Evolutionary conservation across 2,888 invertebrate species (phyloP).

Genomic region (Acleris sparsana): DNA sequence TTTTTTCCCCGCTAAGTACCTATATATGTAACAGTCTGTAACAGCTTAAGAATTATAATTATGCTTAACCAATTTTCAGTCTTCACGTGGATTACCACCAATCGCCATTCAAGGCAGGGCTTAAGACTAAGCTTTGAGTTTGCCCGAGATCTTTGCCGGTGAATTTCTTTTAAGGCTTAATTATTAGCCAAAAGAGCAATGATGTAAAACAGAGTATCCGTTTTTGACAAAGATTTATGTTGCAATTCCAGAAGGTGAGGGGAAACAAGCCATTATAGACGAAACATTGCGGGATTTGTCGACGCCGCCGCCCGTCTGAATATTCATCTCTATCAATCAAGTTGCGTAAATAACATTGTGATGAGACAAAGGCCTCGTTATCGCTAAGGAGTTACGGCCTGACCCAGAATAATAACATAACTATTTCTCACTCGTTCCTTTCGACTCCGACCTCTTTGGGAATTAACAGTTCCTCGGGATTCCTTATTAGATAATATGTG

Average conservation of each 20-base stretch:
- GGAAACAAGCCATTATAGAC: slow-evolving; percentile 55
- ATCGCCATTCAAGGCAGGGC: not conserved
- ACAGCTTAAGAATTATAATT: not conserved
- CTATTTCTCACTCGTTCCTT: slow-evolving; percentile 46
- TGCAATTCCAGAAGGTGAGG: slow-evolving; percentile 62
- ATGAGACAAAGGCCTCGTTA: slow-evolving; percentile 61
- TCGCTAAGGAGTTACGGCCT: slow-evolving; percentile 57
- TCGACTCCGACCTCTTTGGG: slow-evolving; percentile 24
- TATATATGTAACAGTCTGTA: not conserved
- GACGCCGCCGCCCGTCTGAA: slow-evolving; percentile 57
- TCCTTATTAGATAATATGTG: slow-evolving; percentile 19
- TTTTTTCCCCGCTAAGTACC: too few species aligned
- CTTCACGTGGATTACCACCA: not conserved
- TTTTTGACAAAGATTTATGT: slow-evolving; percentile 66
- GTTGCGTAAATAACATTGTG: slow-evolving; percentile 61
- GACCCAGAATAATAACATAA: slow-evolving; percentile 49
- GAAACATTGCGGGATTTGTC: slow-evolving; percentile 60
- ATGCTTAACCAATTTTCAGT: not conserved
- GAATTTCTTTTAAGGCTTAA: slow-evolving; percentile 36
- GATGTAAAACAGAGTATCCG: slow-evolving; percentile 57
- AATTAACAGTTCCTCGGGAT: slow-evolving; percentile 27
- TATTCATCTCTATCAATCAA: slow-evolving; percentile 76
- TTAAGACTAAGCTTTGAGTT: slow-evolving; percentile 3
- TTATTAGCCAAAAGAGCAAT: slow-evolving; percentile 50
- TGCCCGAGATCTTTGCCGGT: not conserved